Evolutionary conservation across 1,140 invertebrate genomes (phyloP).

Genomic region (Pinna nobilis): DNA sequence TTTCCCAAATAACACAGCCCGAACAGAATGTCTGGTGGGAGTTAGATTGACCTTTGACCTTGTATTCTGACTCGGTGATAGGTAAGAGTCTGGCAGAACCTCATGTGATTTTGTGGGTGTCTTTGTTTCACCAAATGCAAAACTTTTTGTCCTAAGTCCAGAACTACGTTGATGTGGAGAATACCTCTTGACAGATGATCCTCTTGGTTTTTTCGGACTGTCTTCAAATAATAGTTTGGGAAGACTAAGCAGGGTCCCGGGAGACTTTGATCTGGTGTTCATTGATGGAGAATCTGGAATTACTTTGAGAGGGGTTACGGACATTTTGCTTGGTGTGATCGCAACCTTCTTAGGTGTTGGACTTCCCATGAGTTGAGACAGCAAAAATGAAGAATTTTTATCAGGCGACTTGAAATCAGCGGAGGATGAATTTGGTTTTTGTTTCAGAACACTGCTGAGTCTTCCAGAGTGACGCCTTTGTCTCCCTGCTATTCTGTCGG

Average conservation of each 20-base stretch:
- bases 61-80: constrained; percentile 53
- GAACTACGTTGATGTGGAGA: constrained; percentile 1
- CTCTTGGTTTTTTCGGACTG: constrained; percentile 6
- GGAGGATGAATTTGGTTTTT: constrained; percentile 26
- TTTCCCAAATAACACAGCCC: constrained; percentile 48
- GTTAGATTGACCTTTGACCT: constrained; percentile 39
- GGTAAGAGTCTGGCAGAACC: constrained; percentile 31
- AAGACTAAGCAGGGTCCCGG: background rate
- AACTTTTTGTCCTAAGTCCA: background rate
- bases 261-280: constrained; percentile 44
- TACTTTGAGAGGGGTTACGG: constrained; percentile 28
- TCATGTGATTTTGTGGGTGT: constrained; percentile 24
- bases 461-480: constrained; percentile 17
- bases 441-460: constrained; percentile 14
- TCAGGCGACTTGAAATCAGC: constrained; percentile 50
- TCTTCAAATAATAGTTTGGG: constrained; percentile 28
- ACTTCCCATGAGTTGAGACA: constrained; percentile 55
- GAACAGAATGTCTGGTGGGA: constrained; percentile 52
- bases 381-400: constrained; percentile 52
- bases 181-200: background rate
- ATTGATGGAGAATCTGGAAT: constrained; percentile 40
- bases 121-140: background rate
- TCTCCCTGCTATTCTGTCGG: constrained; percentile 55
- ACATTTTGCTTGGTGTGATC: constrained; percentile 40
- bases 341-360: constrained; percentile 42